These are phyloP conservation scores for Styela clava DNA, from an alignment of 23 tunicate species.

Conservation along the genomic window DNA sequence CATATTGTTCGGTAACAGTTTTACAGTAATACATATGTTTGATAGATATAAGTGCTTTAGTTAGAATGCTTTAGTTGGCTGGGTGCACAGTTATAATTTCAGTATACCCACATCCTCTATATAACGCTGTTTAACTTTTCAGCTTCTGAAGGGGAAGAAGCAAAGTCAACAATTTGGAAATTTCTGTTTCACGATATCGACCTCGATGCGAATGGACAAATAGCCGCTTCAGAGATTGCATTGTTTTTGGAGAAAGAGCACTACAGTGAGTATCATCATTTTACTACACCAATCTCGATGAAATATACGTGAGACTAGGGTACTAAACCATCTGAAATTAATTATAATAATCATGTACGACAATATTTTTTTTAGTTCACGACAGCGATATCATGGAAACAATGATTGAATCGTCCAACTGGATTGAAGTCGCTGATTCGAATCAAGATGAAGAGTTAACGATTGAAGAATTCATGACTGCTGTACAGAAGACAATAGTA, in stretches of 20 bases:
- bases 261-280: constrained; percentile 1
- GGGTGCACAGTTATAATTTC: too few species aligned
- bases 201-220: neutral
- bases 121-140: too few species aligned
- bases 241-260: constrained; percentile 4
- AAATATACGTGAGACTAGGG: too few species aligned
- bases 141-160: neutral
- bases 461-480: neutral
- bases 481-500: neutral
- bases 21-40: too few species aligned
- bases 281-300: neutral
- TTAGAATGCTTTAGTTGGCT: too few species aligned
- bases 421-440: neutral
- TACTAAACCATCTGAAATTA: too few species aligned
- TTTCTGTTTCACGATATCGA: neutral
- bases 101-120: too few species aligned
- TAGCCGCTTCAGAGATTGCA: constrained; percentile 1
- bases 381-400: neutral
- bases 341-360: too few species aligned
- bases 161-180: neutral
- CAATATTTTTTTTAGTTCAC: neutral
- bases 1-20: too few species aligned
- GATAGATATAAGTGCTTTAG: too few species aligned
- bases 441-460: neutral
- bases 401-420: neutral